Evolutionary conservation across 2,797 vertebrate species (phyloP).

Genomic region (Podarcis lilfordi): DNA sequence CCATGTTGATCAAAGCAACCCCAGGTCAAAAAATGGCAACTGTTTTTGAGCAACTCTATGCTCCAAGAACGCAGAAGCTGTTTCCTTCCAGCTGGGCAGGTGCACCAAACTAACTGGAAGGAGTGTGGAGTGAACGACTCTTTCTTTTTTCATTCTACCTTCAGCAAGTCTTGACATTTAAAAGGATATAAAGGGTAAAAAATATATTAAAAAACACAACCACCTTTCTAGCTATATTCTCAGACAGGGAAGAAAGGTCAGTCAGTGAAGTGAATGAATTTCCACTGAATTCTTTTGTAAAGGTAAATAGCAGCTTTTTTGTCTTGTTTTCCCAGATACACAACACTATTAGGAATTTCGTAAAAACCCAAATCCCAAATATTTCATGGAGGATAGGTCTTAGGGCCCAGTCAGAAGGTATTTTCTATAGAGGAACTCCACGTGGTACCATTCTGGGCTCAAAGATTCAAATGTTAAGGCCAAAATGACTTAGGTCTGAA

Average conservation of each 20-base stretch:
- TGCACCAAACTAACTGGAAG: conserved; percentile 20
- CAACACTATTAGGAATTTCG: conserved; percentile 42
- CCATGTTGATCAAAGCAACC: conserved; percentile 39
- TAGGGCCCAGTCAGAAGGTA: background rate
- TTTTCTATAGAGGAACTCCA: background rate
- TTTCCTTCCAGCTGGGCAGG: background rate
- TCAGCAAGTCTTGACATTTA: conserved; percentile 47
- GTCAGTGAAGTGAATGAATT: conserved; percentile 39
- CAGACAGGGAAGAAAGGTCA: conserved; percentile 43
- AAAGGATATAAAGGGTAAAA: conserved; percentile 37
- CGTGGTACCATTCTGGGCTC: background rate
- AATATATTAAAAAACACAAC: background rate
- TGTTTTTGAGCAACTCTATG: conserved; percentile 29
- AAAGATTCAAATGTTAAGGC: too few species aligned
- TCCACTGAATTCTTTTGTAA: conserved; percentile 45
- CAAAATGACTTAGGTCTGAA: too few species aligned
- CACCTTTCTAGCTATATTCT: conserved; percentile 34
- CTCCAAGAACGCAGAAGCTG: background rate
- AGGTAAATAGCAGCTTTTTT: conserved; percentile 63
- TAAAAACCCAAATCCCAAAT: conserved; percentile 52
- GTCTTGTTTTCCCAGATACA: conserved; percentile 46
- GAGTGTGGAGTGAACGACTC: background rate
- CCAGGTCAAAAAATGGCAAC: conserved; percentile 30
- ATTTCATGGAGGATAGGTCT: background rate
- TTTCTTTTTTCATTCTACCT: conserved; percentile 35